phyloP scores from a whole-genome alignment of 2,113 vertebrate genomes.

The Onychostoma macrolepis region DNA sequence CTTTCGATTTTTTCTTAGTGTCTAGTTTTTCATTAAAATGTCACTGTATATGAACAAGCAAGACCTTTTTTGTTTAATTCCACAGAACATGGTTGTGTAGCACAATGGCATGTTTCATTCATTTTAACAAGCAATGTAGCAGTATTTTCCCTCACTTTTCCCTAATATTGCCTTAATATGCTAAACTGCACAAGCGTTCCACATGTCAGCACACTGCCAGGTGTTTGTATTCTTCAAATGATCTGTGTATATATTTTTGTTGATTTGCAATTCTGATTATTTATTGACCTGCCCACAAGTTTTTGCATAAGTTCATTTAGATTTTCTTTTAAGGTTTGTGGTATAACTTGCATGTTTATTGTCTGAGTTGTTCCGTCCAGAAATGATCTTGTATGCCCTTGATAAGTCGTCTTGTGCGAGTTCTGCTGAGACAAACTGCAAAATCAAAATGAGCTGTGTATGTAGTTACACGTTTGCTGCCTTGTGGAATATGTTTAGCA shows the following conservation, averaged over 20 bases:
- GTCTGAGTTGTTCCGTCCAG: not conserved
- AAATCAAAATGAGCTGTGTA: not conserved
- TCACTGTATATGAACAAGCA: not conserved
- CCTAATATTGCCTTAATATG: conserved; percentile 40
- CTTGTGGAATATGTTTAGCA: not conserved
- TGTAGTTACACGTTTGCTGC: not conserved
- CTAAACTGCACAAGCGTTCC: conserved; percentile 9
- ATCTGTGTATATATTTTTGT: not conserved
- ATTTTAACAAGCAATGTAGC: conserved; percentile 31
- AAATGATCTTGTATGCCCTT: not conserved
- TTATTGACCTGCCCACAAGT: conserved; percentile 21
- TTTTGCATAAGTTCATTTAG: not conserved
- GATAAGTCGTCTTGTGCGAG: not conserved
- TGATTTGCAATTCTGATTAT: conserved; percentile 19
- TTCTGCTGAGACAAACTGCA: not conserved
- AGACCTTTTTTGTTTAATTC: not conserved
- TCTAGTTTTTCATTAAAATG: not conserved
- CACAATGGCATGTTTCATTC: conserved; percentile 8
- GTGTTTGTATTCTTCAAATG: not conserved
- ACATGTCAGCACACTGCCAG: conserved; percentile 27
- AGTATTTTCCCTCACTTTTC: conserved; percentile 18
- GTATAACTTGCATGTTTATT: conserved; percentile 7
- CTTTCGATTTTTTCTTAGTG: not conserved
- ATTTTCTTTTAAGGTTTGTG: not conserved
- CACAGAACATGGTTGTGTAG: conserved; percentile 40